Evolutionary conservation across 2,888 invertebrate species (phyloP), one percentile per base, ranked within the genome.

Genomic region (Hemicrepidius hirtus): DNA sequence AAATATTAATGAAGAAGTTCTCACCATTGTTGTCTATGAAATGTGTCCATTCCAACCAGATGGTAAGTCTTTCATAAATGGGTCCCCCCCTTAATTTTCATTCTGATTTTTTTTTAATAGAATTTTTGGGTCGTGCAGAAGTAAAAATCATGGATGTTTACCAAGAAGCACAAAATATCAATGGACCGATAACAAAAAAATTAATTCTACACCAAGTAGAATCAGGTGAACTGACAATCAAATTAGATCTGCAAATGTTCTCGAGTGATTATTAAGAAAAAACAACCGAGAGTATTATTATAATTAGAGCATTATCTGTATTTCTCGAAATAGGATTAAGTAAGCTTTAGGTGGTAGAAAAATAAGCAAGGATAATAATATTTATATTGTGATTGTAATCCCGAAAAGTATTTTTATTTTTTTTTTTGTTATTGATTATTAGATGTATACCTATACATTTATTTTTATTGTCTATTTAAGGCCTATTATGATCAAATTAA

Each of bases 31-130:
- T 9, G 92, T 93, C 24, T 92, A 91, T 80, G 93, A 93, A 81
- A 89, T 92, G 82, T 92, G 92, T 79, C 88, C 91, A 65, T 94
- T 91, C 83, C 90, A 91, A 71, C 93, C 93, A 10, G 92, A 94
- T 85, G 93, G 93, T 93, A 86, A 86, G 86, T 35, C 10, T 18
- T n/a, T 46, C n/a, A 16, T 20, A 40, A 6, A 13, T 24, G 24
- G 24, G 3, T 24, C 24, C 5, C 24, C 2, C 24, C 24, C 24
- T 3, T 24, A 24, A 24, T 5, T 24, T 2, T 24, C n/a, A 24
- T 24, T 53, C 62, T 75, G 70, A 49, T 55, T 68, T 73, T 75
- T 85, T 86, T 37, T 83, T 24, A 24, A 24, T 24, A 93, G 93
- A 92, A 85, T 93, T 92, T 83, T 87, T 93, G 76, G 94, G 94